Evolutionary conservation across 2,888 invertebrate species (phyloP), one percentile per base, ranked within the genome.

Genomic region (Brachynemurus nebulosus): DNA sequence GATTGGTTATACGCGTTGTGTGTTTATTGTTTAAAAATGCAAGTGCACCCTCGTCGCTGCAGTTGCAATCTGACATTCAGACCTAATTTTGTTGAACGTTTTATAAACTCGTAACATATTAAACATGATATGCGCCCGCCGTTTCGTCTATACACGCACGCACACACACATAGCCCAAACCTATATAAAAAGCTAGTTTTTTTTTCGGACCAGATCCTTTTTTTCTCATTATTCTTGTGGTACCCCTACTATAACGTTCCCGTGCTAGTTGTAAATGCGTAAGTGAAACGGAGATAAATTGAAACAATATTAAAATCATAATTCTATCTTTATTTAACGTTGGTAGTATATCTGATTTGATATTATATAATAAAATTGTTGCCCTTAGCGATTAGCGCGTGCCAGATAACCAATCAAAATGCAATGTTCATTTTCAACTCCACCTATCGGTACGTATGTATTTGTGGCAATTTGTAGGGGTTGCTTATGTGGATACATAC

Each of bases 291-390:
- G 6, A 12, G 14, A 30, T 3, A 30, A 30, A 30, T 4, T 30
- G 30, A 30, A 30, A 30, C 7, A 30, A 14, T 27, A 9, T 27
- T n/a, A 27, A n/a, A 4, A 30, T 30, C 4, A 6, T 4, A 4
- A 30, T 30, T 30, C 30, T 30, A 6, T 30, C 30, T 30, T 30
- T 30, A n/a, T 30, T 30, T 30, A n/a, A 30, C n/a, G n/a, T n/a
- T n/a, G n/a, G n/a, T 30, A 30, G 14, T 11, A 30, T 30, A 30
- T 7, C n/a, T n/a, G n/a, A n/a, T n/a, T n/a, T n/a, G n/a, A n/a
- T n/a, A n/a, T n/a, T n/a, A 11, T 30, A 12, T 2, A 5, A 7
- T 30, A 30, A 30, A n/a, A 14, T 30, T 4, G n/a, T 30, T 11
- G 7, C 30, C 14, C 14, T 8, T 30, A 30, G 30, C 4, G 14